Evolutionary conservation across 2,888 invertebrate genomes (phyloP), one percentile per base, ranked within the genome.

Genomic region (Thereva nobilitata): DNA sequence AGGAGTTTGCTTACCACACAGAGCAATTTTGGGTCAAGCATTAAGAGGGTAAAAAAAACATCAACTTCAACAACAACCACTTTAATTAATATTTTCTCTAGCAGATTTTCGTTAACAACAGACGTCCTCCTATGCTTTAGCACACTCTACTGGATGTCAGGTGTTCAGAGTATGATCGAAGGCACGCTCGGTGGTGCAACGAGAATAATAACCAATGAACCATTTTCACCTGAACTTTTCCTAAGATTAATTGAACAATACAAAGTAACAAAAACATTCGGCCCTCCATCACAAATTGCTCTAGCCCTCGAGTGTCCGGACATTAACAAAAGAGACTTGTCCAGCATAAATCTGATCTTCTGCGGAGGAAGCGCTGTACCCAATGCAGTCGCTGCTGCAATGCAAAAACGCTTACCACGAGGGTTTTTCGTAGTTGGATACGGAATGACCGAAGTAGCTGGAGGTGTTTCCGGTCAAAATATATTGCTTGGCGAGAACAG

Each of bases 1-100:
- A 67, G 74, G 75, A 5, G 76, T 79, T 5, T 75, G 75, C 64
- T 73, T 78, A 8, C 75, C 75, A 71, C 71, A 74, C 56, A 45
- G 61, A 68, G 10, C 69, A 72, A 0, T 68, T 68, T 42, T 67
- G 55, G 23, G 23, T 23, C 38, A 41, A 8, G 23, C 6, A 41
- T 41, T 8, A 23, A 38, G 5, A 41, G 42, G 2, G 41, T 55
- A 4, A 23, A 55, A 41, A 38, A 12, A 41, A 41, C 35, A 6
- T 2, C 9, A 10, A n/a, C 2, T n/a, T 47, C 9, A 10, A 10
- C n/a, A n/a, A 47, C 47, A n/a, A 47, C 12, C n/a, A 12, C 10
- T 5, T 10, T 47, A 47, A 47, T 23, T 23, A 23, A 23, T 23
- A 4, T 6, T 42, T 42, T 42, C 2, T 42, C n/a, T 47, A 4